These are phyloP conservation scores for Prosapia bicincta DNA, from an alignment of 2,888 invertebrate species.

Conservation along the genomic window DNA sequence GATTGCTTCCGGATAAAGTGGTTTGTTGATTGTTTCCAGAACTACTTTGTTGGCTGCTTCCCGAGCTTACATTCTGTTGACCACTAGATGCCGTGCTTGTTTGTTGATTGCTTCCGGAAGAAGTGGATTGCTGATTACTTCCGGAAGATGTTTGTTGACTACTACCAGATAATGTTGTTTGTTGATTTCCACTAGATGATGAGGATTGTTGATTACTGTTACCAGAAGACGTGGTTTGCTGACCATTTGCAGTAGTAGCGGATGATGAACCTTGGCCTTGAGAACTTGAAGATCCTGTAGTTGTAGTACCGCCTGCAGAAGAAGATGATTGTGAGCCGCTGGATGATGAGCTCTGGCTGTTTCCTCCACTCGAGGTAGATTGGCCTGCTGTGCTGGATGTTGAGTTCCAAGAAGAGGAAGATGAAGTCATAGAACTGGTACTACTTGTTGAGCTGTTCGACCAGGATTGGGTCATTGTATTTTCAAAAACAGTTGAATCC, in stretches of 20 bases:
- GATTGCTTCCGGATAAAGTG: conserved; percentile 21
- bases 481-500: conserved; percentile 36
- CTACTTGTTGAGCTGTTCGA: conserved; percentile 36
- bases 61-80: conserved; percentile 20
- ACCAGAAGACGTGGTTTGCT: conserved; percentile 28
- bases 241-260: conserved; percentile 24
- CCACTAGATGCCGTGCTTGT: conserved; percentile 18
- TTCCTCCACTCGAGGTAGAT: conserved; percentile 32
- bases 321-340: conserved; percentile 31
- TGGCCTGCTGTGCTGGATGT: conserved; percentile 30
- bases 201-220: conserved; percentile 26
- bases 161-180: conserved; percentile 6
- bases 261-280: conserved; percentile 24
- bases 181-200: conserved; percentile 24
- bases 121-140: conserved; percentile 24
- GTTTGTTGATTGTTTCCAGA: conserved; percentile 29
- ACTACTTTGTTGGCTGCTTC: conserved; percentile 19
- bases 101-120: conserved; percentile 29
- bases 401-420: conserved; percentile 33
- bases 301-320: conserved; percentile 26
- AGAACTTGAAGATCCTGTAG: neutral
- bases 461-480: conserved; percentile 35
- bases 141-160: conserved; percentile 34
- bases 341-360: conserved; percentile 27
- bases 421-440: conserved; percentile 35